Evolutionary conservation across 2,113 vertebrate genomes (phyloP).

Genomic region (Talpa occidentalis): DNA sequence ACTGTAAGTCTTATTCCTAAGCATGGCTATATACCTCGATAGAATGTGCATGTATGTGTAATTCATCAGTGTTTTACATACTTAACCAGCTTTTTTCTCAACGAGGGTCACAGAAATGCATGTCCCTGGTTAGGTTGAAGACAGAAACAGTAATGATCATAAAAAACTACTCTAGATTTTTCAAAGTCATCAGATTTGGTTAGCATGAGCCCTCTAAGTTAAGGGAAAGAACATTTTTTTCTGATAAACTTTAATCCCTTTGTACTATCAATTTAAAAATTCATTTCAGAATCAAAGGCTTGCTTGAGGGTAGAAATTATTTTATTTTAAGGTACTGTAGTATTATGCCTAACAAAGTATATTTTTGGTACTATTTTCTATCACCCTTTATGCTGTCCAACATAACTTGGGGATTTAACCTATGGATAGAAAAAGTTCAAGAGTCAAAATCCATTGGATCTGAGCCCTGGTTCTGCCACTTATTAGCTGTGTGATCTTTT

Average conservation of each 20-base stretch:
- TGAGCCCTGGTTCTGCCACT: constrained; percentile 3
- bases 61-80: background rate
- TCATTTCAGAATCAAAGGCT: constrained; percentile 54
- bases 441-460: constrained; percentile 6
- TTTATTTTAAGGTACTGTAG: background rate
- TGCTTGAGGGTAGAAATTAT: constrained; percentile 23
- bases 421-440: background rate
- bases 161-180: constrained; percentile 22
- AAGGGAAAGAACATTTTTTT: background rate
- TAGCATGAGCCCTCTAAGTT: background rate
- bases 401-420: background rate
- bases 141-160: background rate
- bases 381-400: background rate
- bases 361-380: constrained; percentile 4
- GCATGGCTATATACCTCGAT: background rate
- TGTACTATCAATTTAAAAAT: background rate
- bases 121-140: background rate
- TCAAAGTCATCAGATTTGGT: constrained; percentile 19
- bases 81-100: background rate
- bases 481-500: constrained; percentile 3
- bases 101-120: background rate
- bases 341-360: background rate
- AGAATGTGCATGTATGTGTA: background rate
- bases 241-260: background rate
- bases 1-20: background rate